Evolutionary conservation across 2,113 vertebrate genomes (phyloP).

Genomic region (Hucho hucho): DNA sequence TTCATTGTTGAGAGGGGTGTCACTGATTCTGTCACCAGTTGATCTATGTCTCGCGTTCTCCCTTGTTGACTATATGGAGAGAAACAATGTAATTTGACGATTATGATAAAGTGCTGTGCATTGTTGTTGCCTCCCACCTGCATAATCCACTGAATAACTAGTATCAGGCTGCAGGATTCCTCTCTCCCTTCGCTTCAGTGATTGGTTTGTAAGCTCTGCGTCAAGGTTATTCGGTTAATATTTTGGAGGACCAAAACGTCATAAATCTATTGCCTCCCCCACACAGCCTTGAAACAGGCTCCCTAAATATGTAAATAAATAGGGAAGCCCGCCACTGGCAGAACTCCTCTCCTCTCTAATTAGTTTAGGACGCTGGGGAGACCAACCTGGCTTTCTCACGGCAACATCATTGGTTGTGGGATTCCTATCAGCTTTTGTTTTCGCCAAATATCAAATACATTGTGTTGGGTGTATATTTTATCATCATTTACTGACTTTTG

Average conservation of each 20-base stretch:
- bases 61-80: constrained; percentile 17
- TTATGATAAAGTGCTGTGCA: constrained; percentile 31
- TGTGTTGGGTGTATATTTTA: background rate
- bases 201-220: constrained; percentile 15
- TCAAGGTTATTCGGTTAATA: constrained; percentile 21
- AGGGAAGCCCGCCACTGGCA: background rate
- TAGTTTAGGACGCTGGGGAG: background rate
- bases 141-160: constrained; percentile 5
- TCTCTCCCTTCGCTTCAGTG: background rate
- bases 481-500: background rate
- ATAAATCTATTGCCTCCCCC: constrained; percentile 14
- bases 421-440: background rate
- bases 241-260: background rate
- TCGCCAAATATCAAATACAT: background rate
- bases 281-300: background rate
- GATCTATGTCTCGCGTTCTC: constrained; percentile 27
- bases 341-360: background rate
- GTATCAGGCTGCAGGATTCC: constrained; percentile 2
- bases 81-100: constrained; percentile 12
- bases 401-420: background rate
- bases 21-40: constrained; percentile 22
- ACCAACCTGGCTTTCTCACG: background rate
- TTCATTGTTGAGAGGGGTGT: background rate
- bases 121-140: constrained; percentile 13
- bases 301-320: background rate